Conservation (phyloP, 2,113 vertebrate species). For the Pelecanus crispus region DNA sequence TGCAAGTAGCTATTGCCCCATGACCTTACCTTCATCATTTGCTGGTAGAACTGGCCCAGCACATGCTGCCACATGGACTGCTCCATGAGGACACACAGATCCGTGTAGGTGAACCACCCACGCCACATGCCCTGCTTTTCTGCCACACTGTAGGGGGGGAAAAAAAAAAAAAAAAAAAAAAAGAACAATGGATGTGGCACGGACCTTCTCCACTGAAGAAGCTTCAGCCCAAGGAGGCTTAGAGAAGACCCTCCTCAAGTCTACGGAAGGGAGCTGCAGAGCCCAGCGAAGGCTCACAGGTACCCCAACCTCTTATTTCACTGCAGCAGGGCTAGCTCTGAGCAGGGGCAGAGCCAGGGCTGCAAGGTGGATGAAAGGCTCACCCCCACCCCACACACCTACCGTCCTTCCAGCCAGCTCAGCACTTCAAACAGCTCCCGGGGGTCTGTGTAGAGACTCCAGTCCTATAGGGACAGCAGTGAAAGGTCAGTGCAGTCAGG, state of each 20-base stretch:
- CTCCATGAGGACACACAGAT: slow-evolving; percentile 92
- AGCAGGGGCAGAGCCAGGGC: background rate
- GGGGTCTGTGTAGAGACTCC: slow-evolving; percentile 90
- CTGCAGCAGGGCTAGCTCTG: background rate
- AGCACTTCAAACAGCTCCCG: slow-evolving; percentile 87
- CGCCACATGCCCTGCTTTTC: slow-evolving; percentile 87
- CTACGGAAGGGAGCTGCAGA: background rate
- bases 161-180: background rate
- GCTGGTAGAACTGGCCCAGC: slow-evolving; percentile 84
- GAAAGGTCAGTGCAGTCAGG: background rate
- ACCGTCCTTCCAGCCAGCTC: slow-evolving; percentile 89
- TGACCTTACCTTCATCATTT: slow-evolving; percentile 85
- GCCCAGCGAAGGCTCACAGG: background rate
- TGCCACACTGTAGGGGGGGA: slow-evolving; percentile 77
- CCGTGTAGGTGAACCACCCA: slow-evolving; percentile 98
- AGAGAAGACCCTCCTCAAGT: background rate
- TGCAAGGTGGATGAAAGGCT: background rate
- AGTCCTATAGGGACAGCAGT: slow-evolving; percentile 74
- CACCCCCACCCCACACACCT: background rate
- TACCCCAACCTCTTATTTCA: background rate
- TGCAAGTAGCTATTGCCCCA: background rate
- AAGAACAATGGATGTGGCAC: background rate
- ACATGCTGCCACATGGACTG: slow-evolving; percentile 85
- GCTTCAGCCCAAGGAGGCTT: background rate
- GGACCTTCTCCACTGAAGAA: background rate